Base-by-base conservation (phyloP, 2,888 invertebrate genomes). In the Pediacus dermestoides region DNA sequence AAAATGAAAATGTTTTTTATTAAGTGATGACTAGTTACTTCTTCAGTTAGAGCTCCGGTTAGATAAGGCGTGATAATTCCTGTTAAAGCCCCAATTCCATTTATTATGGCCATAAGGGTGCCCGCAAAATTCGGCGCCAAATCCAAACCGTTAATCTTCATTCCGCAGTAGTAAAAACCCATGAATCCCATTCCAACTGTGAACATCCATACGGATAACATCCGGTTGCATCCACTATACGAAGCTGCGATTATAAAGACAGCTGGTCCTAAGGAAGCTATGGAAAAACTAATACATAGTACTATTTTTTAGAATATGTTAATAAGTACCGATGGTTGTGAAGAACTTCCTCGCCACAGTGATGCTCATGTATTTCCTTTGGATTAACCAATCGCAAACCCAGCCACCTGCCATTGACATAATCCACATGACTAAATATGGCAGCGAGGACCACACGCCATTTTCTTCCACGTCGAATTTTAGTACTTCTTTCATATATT, bases 381-480 rank as follows among this genome's bases (percentile, higher is more conserved):
- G 74, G 11, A 85, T 77, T 44, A 85, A 65, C 67, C 76, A 80
- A 58, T 88, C 88, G 32, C 83, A 83, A 1, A 83, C 27, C 46
- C 78, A 75, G 2, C 85, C 84, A 13, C 81, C 80, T 44, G 67
- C 53, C 57, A 82, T 74, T 1, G 81, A 78, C 0, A 78, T 72
- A 9, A 81, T 50, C 79, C 81, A 82, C 78, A 82, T 82, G 1
- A 77, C 72, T 1, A 81, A 64, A 55, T 81, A 83, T 0, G 83
- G 83, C 8, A 83, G 53, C 0, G 82, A 74, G 0, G 81, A 78
- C 25, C 80, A 69, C 1, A 76, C 65, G 2, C 82, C 81, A 39
- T 82, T 81, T 53, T 77, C 67, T 48, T 76, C 73, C 37, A 83
- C 78, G 55, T 81, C 74, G 62, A 81, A 81, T 54, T 79, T 76